These are phyloP conservation scores for Willisornis vidua DNA, from an alignment of 2,113 vertebrate species.

Conservation along the genomic window DNA sequence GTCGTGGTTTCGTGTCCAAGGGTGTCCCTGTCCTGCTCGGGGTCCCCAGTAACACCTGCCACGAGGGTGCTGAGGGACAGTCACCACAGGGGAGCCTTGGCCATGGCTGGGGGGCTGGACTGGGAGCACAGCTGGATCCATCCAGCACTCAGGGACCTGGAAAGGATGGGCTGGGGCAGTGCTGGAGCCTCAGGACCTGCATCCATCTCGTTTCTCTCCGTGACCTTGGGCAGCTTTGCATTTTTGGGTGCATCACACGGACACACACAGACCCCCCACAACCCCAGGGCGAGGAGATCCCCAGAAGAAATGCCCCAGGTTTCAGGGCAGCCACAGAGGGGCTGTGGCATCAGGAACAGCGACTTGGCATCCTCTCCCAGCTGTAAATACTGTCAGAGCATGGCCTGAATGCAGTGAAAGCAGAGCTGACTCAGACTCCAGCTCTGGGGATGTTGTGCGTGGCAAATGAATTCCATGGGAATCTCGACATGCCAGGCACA, in stretches of 20 bases:
- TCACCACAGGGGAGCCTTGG: neutral
- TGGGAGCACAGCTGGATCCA: neutral
- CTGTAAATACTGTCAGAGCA: neutral
- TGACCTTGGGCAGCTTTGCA: neutral
- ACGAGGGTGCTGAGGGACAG: rapidly evolving
- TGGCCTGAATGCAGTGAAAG: no score
- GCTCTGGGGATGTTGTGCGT: rapidly evolving
- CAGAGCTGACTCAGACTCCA: neutral
- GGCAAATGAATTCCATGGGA: neutral
- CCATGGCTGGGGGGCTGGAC: neutral
- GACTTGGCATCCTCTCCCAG: neutral
- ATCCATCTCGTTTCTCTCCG: neutral
- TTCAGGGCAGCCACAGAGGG: neutral
- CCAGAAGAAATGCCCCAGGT: neutral
- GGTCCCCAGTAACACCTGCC: rapidly evolving
- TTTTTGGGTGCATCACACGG: neutral
- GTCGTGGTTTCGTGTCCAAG: rapidly evolving
- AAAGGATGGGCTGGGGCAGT: no score
- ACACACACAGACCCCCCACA: rapidly evolving
- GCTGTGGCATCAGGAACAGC: neutral
- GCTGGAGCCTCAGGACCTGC: rapidly evolving
- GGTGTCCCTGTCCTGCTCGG: neutral
- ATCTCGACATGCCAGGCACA: neutral
- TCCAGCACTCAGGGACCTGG: rapidly evolving
- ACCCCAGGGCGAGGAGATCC: neutral